Base-by-base conservation (phyloP, 2,113 vertebrate species). In the Galemys pyrenaicus region DNA sequence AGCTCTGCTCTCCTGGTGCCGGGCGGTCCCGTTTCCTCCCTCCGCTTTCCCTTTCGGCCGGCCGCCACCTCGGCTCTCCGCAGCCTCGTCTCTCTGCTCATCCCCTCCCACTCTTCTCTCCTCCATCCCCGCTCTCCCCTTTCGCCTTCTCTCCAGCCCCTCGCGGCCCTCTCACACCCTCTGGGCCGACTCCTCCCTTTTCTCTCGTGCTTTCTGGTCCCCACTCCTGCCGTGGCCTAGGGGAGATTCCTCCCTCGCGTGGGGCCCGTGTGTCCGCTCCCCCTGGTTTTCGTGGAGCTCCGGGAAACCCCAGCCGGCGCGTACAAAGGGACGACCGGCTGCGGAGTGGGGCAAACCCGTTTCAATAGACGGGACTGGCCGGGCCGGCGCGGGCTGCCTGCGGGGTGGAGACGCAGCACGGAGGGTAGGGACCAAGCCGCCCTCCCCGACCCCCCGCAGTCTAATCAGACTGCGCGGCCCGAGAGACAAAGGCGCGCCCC, bases 381-480 rank as follows among this genome's bases (percentile, higher is more conserved):
- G 0, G 70, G 80, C 74, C 51, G 20, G 92, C 28, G 4, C 9
- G 12, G 20, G 54, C n/a, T n/a, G n/a, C n/a, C 74, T 13, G 24
- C 60, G 0, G 60, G 51, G 44, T 44, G 44, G 78, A 5, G 6
- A 64, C 78, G 19, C 35, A 5, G 30, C 5, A 4, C 32, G 0
- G 37, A n/a, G 54, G 81, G 87, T 9, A 11, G 26, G 64, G 54
- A 49, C 78, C 0, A 44, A 68, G 5, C 20, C 41, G n/a, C n/a
- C n/a, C n/a, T n/a, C n/a, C n/a, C n/a, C n/a, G n/a, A n/a, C 24
- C 39, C 7, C 39, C 32, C 44, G 49, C 65, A 22, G 98, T 99
- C 98, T 99, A 99, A 99, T 99, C 98, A 99, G 99, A 98, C 98
- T 97, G 95, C 96, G 96, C 97, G 97, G 98, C 98, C 97, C 86